Evolutionary conservation across 2,113 vertebrate genomes (phyloP).

Genomic region (Oreochromis spilurus): DNA sequence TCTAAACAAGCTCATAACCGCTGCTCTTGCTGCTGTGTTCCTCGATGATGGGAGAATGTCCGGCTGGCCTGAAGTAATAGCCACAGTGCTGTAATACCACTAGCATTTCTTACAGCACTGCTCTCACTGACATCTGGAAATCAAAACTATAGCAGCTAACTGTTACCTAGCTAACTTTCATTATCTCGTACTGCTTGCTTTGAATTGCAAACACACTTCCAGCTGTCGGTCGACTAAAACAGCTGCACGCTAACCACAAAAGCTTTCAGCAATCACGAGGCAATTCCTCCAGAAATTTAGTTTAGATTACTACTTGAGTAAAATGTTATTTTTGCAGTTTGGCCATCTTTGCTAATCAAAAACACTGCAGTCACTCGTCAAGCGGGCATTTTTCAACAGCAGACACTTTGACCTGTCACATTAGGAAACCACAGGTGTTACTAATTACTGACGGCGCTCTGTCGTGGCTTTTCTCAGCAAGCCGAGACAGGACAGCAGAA

Average conservation of each 20-base stretch:
- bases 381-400: background rate
- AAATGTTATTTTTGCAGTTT: background rate
- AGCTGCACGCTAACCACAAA: background rate
- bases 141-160: background rate
- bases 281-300: background rate
- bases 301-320: background rate
- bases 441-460: background rate
- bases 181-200: background rate
- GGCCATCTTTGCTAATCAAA: background rate
- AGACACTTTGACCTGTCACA: background rate
- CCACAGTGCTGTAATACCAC: slow-evolving; percentile 16
- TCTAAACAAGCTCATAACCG: slow-evolving; percentile 19
- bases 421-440: background rate
- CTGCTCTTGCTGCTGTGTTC: background rate
- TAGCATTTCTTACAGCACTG: background rate
- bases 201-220: background rate
- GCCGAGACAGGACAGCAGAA: background rate
- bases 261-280: background rate
- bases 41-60: background rate
- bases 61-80: background rate
- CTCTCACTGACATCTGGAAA: background rate
- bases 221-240: background rate
- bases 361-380: background rate
- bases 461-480: background rate
- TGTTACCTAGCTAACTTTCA: background rate